Conservation (phyloP, 1,140 invertebrate genomes). For the Bombus sylvicola region DNA sequence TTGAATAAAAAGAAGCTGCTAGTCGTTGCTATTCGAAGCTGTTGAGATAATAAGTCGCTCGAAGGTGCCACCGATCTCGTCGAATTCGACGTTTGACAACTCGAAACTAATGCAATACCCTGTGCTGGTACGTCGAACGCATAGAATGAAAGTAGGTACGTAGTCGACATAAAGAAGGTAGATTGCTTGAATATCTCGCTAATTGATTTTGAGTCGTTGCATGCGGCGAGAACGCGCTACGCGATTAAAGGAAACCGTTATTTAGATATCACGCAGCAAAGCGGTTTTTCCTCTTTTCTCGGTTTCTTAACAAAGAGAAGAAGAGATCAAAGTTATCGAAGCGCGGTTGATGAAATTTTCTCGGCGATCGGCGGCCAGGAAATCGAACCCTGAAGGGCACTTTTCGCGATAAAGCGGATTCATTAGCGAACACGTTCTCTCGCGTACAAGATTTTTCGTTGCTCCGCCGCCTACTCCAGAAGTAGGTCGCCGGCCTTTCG, state of each 20-base stretch:
- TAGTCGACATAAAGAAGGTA: no score
- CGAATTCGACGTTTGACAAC: no score
- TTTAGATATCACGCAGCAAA: background rate
- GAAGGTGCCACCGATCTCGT: no score
- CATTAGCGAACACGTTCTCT: conserved; percentile 1
- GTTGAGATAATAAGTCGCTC: no score
- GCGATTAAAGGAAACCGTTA: background rate
- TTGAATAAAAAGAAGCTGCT: no score
- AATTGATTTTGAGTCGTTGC: background rate
- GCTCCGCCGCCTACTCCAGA: background rate
- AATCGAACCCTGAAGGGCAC: conserved; percentile 5
- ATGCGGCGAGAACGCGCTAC: no score
- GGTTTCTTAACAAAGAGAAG: background rate
- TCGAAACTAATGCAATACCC: no score
- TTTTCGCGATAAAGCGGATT: conserved; percentile 30
- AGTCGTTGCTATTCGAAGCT: no score
- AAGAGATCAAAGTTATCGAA: background rate
- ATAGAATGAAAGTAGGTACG: no score
- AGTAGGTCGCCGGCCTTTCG: conserved; percentile 17
- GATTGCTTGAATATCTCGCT: background rate
- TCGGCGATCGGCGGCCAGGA: background rate
- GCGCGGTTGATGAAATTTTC: background rate
- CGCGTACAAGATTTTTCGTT: conserved; percentile 18
- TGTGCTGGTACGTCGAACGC: no score
- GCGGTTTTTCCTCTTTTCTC: background rate